phyloP scores from a whole-genome alignment of 2,888 invertebrate species.

The Acholoe squamosa region DNA sequence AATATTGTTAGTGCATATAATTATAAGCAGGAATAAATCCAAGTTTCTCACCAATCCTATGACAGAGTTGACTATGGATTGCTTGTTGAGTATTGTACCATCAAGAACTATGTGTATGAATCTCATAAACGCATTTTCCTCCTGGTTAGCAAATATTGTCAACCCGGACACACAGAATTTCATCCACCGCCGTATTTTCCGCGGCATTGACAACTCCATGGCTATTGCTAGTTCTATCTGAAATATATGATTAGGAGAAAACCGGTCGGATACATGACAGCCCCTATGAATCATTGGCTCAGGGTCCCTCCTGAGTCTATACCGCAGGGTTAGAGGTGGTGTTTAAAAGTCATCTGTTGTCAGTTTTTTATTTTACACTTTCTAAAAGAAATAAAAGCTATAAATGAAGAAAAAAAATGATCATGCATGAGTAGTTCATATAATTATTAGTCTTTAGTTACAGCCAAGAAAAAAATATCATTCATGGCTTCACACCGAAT shows the following conservation, averaged over 20 bases:
- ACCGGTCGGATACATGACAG: neutral
- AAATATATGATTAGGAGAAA: neutral
- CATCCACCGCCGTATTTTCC: neutral
- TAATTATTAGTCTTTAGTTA: neutral
- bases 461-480: neutral
- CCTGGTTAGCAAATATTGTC: neutral
- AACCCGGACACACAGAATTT: neutral
- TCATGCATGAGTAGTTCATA: too few relatives aligned
- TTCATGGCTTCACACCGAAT: too few relatives aligned
- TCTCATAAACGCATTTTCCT: neutral
- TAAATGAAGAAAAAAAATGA: too few relatives aligned
- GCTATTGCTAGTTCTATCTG: slow-evolving; percentile 80
- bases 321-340: too few relatives aligned
- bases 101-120: neutral
- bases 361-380: neutral
- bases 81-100: slow-evolving; percentile 35
- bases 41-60: slow-evolving; percentile 1
- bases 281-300: too few relatives aligned
- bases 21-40: too few relatives aligned
- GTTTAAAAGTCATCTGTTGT: too few relatives aligned
- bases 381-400: too few relatives aligned
- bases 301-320: too few relatives aligned
- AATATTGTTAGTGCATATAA: too few relatives aligned
- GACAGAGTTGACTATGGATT: neutral
- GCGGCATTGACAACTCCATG: slow-evolving; percentile 65